These are phyloP conservation scores for Gobius niger DNA, from an alignment of 2,113 vertebrate species.

Conservation along the genomic window DNA sequence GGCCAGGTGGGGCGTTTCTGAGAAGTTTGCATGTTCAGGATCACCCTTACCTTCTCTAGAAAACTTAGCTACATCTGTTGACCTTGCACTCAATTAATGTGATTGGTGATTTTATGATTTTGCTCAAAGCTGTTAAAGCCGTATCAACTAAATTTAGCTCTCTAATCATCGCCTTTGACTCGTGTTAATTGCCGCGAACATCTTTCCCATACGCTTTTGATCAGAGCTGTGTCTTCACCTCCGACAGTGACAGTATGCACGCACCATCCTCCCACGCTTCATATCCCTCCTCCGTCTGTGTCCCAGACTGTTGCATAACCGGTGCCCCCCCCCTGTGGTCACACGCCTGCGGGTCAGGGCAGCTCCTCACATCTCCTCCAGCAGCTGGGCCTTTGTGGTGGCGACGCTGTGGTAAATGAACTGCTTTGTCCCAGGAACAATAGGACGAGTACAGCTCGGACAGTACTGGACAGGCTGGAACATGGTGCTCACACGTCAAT, in stretches of 20 bases:
- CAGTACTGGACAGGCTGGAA: conserved; percentile 4
- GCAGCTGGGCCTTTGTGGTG: conserved; percentile 20
- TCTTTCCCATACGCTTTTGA: background rate
- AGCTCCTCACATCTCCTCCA: conserved; percentile 25
- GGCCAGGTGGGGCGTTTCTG: too few relatives aligned
- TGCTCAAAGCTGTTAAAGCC: background rate
- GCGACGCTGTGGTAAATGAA: conserved; percentile 41
- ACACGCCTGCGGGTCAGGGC: conserved; percentile 19
- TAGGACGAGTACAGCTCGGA: conserved; percentile 32
- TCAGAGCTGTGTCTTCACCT: background rate
- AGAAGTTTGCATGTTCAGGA: too few relatives aligned
- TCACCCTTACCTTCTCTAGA: too few relatives aligned
- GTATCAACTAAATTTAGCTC: background rate
- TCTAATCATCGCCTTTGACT: background rate
- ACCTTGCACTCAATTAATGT: too few relatives aligned
- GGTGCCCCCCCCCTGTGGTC: conserved; percentile 15
- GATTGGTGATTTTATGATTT: background rate
- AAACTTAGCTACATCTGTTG: too few relatives aligned
- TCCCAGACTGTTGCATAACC: conserved; percentile 15
- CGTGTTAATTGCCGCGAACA: background rate
- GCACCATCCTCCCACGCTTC: background rate
- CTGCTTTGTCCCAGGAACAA: conserved; percentile 47
- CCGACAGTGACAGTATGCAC: background rate
- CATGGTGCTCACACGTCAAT: background rate
- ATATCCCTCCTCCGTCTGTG: background rate